phyloP scores from a whole-genome alignment of 2,888 invertebrate species.

The Tenthredo mesomela region DNA sequence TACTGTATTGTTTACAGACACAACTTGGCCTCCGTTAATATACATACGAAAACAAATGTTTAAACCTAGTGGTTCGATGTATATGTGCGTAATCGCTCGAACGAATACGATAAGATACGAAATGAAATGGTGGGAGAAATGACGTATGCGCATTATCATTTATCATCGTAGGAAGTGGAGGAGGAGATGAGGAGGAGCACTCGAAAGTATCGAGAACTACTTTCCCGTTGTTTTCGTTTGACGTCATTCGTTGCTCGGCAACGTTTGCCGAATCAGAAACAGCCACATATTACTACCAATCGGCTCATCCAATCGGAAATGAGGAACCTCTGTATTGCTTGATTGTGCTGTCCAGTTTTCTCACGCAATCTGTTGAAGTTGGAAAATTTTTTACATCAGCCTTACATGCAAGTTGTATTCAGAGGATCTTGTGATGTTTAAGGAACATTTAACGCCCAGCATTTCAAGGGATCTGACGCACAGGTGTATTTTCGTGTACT shows the following conservation, averaged over 20 bases:
- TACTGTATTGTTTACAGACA: background rate
- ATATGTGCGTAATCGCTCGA: background rate
- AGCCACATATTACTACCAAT: slow-evolving; percentile 21
- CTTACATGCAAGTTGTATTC: background rate
- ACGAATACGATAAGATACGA: background rate
- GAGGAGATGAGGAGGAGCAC: background rate
- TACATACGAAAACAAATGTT: background rate
- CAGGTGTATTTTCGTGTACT: background rate
- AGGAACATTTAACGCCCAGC: slow-evolving; percentile 22
- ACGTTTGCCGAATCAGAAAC: slow-evolving; percentile 31
- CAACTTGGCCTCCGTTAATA: background rate
- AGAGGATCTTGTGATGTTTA: slow-evolving; percentile 30
- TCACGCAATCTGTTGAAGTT: slow-evolving; percentile 40
- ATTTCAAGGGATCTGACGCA: slow-evolving; percentile 2
- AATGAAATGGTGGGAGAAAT: slow-evolving; percentile 21
- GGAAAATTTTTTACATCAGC: slow-evolving; percentile 38
- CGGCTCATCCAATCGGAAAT: slow-evolving; percentile 8
- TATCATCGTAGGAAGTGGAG: background rate
- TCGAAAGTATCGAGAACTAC: background rate
- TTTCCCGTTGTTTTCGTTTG: slow-evolving; percentile 31
- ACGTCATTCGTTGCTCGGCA: slow-evolving; percentile 38
- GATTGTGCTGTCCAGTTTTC: background rate
- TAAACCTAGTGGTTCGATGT: background rate
- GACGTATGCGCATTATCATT: slow-evolving; percentile 38
- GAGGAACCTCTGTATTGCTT: background rate